Base-by-base conservation (phyloP, 1,140 invertebrate species). In the Papilio polyxenes region DNA sequence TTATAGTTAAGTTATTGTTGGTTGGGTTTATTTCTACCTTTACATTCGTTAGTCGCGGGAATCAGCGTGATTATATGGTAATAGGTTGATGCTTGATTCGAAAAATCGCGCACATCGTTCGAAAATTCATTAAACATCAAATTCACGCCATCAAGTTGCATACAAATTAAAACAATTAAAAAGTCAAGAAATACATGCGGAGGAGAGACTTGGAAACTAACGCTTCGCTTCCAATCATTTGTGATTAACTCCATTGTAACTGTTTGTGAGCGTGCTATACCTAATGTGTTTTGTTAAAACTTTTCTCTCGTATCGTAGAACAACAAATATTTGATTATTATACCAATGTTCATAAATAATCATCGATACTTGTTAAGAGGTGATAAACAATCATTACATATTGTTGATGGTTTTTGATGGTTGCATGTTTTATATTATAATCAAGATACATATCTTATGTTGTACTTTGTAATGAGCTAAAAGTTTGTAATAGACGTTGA, bases 221-320 rank as follows among this genome's bases (percentile, higher is more conserved):
- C 80, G 88, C 88, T 90, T 90, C 72, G 89, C 89, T 89, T 89
- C 11, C 15, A 76, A 80, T 87, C 87, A 88, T 85, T 83, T 83
- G 84, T 89, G 76, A 86, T 89, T 90, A 89, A 88, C 87, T 53
- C 48, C 84, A 40, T 83, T 23, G 37, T 49, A 62, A 81, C 69
- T 83, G 85, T 87, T 88, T 86, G 92, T 93, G 91, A 94, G 92
- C 92, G 92, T 94, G 92, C 90, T 87, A 89, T 92, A 92, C 92
- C 89, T 89, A 81, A 76, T 85, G 87, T 83, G 78, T 56, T 77
- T 44, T 49, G 78, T 65, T 20, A 49, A 48, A 23, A 69, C 15
- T 65, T 37, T 62, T 44, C 77, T 48, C 37, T 80, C n/a, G 17
- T 76, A 13, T 23, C 44, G 75, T 76, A 72, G 23, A 40, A 40